Evolutionary conservation across 2,888 invertebrate species (phyloP), one percentile per base, ranked within the genome.

Genomic region (Brachyptera risi): DNA sequence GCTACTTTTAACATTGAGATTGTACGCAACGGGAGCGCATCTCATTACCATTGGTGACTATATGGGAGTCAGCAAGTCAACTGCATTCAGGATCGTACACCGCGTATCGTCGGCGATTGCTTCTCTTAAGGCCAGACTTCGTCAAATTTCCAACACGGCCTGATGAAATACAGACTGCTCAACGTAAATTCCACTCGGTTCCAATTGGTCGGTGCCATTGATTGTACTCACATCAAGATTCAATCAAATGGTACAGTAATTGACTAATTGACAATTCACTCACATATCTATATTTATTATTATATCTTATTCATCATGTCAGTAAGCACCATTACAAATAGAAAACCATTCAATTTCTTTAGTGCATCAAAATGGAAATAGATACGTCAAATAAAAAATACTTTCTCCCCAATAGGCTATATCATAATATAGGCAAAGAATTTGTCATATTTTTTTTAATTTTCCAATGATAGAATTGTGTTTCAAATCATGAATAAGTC

Each of bases 141-240:
- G 21, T 58, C 9, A 42, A 26, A 7, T 47, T 58, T 7, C 58
- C 44, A n/a, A 31, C 24, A 3, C n/a, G 4, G 5, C 44, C 26
- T 9, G 24, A 24, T 15, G 44, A 24, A 15, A 13, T 44, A 2
- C 5, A 11, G 13, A 15, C 19, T 5, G 15, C 47, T 3, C 21
- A 58, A 26, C 42, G 11, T 1, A 13, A 17, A 2, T 58, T 58
- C 23, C 27, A 58, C 47, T 9, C 1, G 4, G 11, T 26, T 19
- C 9, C 19, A 15, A 38, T n/a, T n/a, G 58, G 1, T 42, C 11
- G 40, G 58, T 58, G 58, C 58, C 11, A 26, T 58, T 11, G 58
- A 44, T 44, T 58, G 44, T 35, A 58, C 58, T 15, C 58, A 58
- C 15, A 26, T 58, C 1, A 58, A 44, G 26, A 44, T 58, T 1